Conservation (phyloP, 1,140 invertebrate species). For the Cotesia glomerata region DNA sequence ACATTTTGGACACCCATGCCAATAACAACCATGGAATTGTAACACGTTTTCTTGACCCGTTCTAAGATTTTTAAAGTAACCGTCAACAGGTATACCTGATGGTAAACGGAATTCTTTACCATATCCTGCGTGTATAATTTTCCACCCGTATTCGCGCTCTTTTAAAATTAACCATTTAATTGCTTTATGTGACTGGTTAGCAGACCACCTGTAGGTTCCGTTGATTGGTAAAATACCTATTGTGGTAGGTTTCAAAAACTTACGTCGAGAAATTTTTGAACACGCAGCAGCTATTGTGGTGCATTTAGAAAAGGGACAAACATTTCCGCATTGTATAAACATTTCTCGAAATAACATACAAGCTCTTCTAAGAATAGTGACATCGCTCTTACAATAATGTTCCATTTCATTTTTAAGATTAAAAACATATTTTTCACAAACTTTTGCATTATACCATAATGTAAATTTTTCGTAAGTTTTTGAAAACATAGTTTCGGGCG, state of each 20-base stretch:
- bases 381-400: conserved; percentile 19
- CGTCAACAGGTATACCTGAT: conserved; percentile 25
- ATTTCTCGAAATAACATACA: neutral
- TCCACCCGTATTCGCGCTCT: neutral
- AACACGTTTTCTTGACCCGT: conserved; percentile 7
- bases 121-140: conserved; percentile 26
- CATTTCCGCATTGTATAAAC: conserved; percentile 5
- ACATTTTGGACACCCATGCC: conserved; percentile 29
- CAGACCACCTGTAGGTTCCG: neutral
- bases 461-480: too few species aligned
- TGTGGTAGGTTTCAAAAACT: too few species aligned
- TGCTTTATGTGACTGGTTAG: conserved; percentile 3
- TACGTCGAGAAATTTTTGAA: too few species aligned
- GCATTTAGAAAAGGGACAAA: conserved; percentile 1
- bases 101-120: conserved; percentile 10
- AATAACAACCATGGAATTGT: conserved; percentile 37
- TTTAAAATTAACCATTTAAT: neutral
- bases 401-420: conserved; percentile 16
- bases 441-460: too few species aligned
- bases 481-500: too few species aligned
- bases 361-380: conserved; percentile 3
- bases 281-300: too few species aligned
- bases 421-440: conserved; percentile 8
- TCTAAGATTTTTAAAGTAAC: conserved; percentile 13
- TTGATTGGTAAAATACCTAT: too few species aligned